Evolutionary conservation across 53 echinoderm and acorn worm species (phyloP), one percentile per base, ranked within the genome.

Genomic region (Holothuria leucospilota): DNA sequence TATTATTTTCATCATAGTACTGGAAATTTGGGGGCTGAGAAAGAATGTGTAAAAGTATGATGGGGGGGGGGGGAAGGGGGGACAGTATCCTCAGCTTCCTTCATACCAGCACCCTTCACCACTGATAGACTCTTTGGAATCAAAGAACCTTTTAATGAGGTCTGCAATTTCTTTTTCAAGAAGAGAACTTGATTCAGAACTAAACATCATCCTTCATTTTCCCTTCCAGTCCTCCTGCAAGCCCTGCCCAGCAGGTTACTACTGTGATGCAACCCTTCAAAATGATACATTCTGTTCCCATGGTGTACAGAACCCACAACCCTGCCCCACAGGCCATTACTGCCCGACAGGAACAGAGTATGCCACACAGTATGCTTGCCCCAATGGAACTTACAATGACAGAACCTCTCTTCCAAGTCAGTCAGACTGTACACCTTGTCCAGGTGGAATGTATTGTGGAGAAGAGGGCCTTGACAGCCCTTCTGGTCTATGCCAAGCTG

Each of bases 321-420:
- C 95, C 34, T 97, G 98, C 64, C 95, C 93, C 13, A 52, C 82
- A n/a, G 98, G 98, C 1, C 95, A 97, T 88, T 97, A 97, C 90
- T 97, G 98, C 81, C 93, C 92, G 51, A 72, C 59, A 11, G 92
- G 93, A 66, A 97, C 98, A 39, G 63, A 89, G 69, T 97, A 91
- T 66, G 92, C 90, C 68, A 71, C 51, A 5, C 87, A 97, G 90
- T 90, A 89, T 68, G 86, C 84, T 34, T 97, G 98, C 68, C 98
- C 93, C 11, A 88, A 86, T 15, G 98, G 98, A 38, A 97, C 98
- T 39, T 97, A 93, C 83, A 95, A 90, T 34, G 91, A 93, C 71
- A 82, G 70, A 52, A 79, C 68, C 14, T 82, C 91, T 40, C 82
- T 97, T 20, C 39, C 85, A 58, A 51, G 68, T 15, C 85, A 85